Evolutionary conservation across 1,140 invertebrate genomes (phyloP), one percentile per base, ranked within the genome.

Genomic region (Leptonema lineaticorne): DNA sequence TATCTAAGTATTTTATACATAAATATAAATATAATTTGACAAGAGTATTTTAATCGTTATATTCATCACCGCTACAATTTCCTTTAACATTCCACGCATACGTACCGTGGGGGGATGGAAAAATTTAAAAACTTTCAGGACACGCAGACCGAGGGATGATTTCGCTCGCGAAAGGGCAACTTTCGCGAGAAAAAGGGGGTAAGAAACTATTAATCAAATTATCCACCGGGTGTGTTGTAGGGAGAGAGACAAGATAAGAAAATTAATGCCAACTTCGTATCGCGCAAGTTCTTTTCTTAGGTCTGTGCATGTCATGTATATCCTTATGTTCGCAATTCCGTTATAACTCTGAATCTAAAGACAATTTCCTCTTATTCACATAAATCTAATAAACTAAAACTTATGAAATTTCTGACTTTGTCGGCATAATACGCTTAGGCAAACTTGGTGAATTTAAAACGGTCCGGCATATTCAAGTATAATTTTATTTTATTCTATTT

Each of bases 201-300:
- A 60, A 59, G 63, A 62, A 67, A 64, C 65, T 67, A 71, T 71
- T 71, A 71, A 71, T 71, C 69, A 71, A 71, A 71, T 71, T 71
- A 71, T 68, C 65, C 69, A 67, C 37, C 63, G 63, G 57, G 68
- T 69, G 60, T 64, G 63, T 58, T 41, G n/a, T n/a, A n/a, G n/a
- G n/a, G n/a, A 26, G 64, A 50, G 27, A 50, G 56, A 65, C 33
- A 33, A 63, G 69, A 71, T 71, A 71, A 68, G 65, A 57, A 67
- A 63, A 68, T 67, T 71, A 71, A 71, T 71, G 69, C 60, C 37
- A 26, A 65, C 53, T 45, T 7, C 7, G 64, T n/a, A 53, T 14
- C 50, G 48, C 45, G 45, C 26, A 46, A 50, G 59, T 2, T 64
- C 50, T 8, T 26, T 46, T 20, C 50, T 18, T 64, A 29, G 45